Conservation (phyloP, 2,113 vertebrate genomes). For the Montifringilla adamsi region DNA sequence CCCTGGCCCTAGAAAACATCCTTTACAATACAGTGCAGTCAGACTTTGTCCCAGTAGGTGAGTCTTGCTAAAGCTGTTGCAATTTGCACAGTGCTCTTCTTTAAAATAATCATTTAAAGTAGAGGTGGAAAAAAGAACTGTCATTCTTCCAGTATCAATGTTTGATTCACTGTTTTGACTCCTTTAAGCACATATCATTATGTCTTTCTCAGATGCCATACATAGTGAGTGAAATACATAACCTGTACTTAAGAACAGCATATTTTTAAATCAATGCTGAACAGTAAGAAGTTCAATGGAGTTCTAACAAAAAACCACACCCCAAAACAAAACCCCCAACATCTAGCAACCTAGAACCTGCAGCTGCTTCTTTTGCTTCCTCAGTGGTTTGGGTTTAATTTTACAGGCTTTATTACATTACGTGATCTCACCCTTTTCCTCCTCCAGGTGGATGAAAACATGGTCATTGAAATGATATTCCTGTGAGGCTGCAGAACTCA, state of each 20-base stretch:
- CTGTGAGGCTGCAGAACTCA: neutral
- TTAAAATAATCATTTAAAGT: neutral
- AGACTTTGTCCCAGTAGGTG: neutral
- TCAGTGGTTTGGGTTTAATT: constrained; percentile 46
- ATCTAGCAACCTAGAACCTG: constrained; percentile 41
- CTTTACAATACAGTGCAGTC: neutral
- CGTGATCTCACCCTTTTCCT: constrained; percentile 7
- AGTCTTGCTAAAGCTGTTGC: neutral
- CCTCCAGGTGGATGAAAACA: neutral
- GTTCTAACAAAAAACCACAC: neutral
- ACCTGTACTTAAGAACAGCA: neutral
- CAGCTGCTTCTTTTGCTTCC: constrained; percentile 60
- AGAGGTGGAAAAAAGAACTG: neutral
- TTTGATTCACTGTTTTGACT: constrained; percentile 59
- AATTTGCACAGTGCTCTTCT: neutral
- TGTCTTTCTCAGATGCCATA: constrained; percentile 6
- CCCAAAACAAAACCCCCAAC: neutral
- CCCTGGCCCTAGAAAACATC: neutral
- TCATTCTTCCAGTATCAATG: neutral
- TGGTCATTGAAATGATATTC: neutral
- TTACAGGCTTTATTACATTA: constrained; percentile 49
- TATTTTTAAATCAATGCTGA: neutral
- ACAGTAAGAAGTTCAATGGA: neutral
- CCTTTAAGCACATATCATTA: constrained; percentile 1
- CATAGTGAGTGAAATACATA: neutral